Conservation (phyloP, 2,797 vertebrate genomes). For the Adrianichthys oophorus region DNA sequence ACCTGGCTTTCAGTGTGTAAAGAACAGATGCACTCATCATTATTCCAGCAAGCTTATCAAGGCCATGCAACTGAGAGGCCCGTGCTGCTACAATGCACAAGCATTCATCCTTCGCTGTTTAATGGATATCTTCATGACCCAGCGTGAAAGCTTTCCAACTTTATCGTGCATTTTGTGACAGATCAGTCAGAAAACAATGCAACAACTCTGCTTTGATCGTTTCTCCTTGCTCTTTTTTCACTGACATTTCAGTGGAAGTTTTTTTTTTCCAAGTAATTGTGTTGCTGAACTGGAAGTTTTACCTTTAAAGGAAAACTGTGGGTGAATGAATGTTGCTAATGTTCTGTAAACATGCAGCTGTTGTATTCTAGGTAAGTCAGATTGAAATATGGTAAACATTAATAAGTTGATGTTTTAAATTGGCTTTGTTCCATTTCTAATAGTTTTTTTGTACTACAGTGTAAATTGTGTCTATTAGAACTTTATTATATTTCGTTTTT, state of each 20-base stretch:
- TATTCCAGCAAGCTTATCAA: conserved; percentile 66
- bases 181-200: conserved; percentile 8
- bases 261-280: not conserved
- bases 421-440: too few relatives aligned
- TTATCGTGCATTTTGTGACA: conserved; percentile 26
- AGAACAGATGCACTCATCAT: conserved; percentile 73
- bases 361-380: not conserved
- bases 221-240: conserved; percentile 9
- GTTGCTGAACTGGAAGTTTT: not conserved
- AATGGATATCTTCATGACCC: conserved; percentile 23
- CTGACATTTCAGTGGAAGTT: not conserved
- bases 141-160: conserved; percentile 25
- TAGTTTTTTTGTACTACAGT: too few relatives aligned
- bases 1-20: conserved; percentile 67
- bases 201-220: conserved; percentile 12
- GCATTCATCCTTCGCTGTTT: conserved; percentile 22
- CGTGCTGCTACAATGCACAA: conserved; percentile 30
- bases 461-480: too few relatives aligned
- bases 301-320: not conserved
- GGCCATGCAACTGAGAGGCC: conserved; percentile 44
- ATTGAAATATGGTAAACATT: too few relatives aligned
- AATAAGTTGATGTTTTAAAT: too few relatives aligned
- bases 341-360: not conserved
- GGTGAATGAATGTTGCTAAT: not conserved
- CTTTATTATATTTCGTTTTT: too few relatives aligned